Evolutionary conservation across 2,797 vertebrate species (phyloP), one percentile per base, ranked within the genome.

Genomic region (Scarus forsteni): DNA sequence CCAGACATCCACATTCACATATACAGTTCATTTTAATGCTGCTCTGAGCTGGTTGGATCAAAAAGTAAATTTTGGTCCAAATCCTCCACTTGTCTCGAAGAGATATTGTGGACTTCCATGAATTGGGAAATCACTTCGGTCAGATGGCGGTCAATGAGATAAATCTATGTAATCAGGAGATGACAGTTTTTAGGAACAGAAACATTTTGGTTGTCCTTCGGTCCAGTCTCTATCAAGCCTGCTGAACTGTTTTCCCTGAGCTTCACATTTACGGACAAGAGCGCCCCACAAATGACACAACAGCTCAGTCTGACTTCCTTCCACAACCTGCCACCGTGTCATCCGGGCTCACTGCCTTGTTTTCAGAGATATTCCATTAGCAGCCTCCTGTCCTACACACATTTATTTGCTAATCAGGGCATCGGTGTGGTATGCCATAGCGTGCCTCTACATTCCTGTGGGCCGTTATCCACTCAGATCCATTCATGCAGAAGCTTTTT

Each of bases 401-500:
- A 1, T 70, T 68, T 80, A 59, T 84, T 77, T 55, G 60, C 81
- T 87, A 81, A 89, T 85, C 56, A 67, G 81, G 73, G 52, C 15
- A n/a, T 80, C 59, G 67, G 75, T 78, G 62, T 73, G 70, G 81
- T 71, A 57, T 40, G 55, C 84, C 79, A 78, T 81, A 81, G 70
- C 70, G 39, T 75, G 72, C 69, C 60, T 63, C 73, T 51, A 64
- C 89, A 93, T 94, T 94, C 92, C 89, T 92, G 61, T 52, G 67
- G 78, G 16, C 73, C 49, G 60, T 89, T 90, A 88, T 90, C 77
- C 65, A 8, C 81, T 92, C 83, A 85, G 61, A 80, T 42, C 54
- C 81, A 88, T 83, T 90, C 89, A 93, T 89, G 89, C 87, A 92
- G 77, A 89, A 89, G 59, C 80, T 80, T 82, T 85, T 77, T 91